Base-by-base conservation (phyloP, 37 sponge, comb jelly and placozoan genomes). In the Cliona cf. orientalis region DNA sequence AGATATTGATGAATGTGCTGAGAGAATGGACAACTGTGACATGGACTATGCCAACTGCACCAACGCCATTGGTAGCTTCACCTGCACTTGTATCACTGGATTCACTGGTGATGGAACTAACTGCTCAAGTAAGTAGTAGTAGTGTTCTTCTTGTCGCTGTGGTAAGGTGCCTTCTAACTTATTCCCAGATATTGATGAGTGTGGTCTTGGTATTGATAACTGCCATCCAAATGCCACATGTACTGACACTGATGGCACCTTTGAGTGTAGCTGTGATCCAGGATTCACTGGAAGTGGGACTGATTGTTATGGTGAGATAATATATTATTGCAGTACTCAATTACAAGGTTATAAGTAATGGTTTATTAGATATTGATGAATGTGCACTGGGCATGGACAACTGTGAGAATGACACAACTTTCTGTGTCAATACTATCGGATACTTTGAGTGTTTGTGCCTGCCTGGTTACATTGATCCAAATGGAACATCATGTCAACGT, bases 261-360 rank as follows among this genome's bases (percentile, higher is more conserved):
- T 69, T 37, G 28, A 26, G 35, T 85, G 85, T 44, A 38, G 4
- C 23, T 85, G 85, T 42, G 58, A 69, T 69, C 0, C 31, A 25
- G 85, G 85, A n/a, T 85, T 75, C 46, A 29, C 58, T 31, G 85
- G 85, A 44, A 42, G 77, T 60, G 85, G 85, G 31, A 57, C 58
- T 53, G 70, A n/a, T 19, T 78, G 86, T 31, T 1, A 6, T 22
- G 49, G 74, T 72, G 60, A 35, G 32, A 21, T 63, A 22, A 29
- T 9, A 11, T 63, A n/a, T 63, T 63, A 63, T 22, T n/a, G 22
- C 65, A n/a, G 32, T 63, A 17, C 14, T 11, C 55, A 19, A 49
- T 49, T 19, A 19, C 11, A 49, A 49, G 11, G 11, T 11, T 49
- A 49, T 17, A 17, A 49, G 11, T 17, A 11, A 49, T 49, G 55